These are phyloP conservation scores for Sebastes steindachneri DNA, from an alignment of 2,797 vertebrate genomes.

Conservation along the genomic window DNA sequence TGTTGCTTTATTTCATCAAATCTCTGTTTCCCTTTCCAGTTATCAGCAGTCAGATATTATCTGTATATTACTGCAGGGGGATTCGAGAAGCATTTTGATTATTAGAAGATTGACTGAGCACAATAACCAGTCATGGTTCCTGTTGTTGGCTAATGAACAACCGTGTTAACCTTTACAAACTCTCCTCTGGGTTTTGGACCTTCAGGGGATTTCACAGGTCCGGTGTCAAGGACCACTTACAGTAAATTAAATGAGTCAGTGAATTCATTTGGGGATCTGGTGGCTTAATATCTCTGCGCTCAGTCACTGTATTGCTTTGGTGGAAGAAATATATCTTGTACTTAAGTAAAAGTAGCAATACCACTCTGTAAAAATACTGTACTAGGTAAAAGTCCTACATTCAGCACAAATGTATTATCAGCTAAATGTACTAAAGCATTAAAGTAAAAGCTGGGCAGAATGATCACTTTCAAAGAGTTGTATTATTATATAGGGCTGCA, in stretches of 20 bases:
- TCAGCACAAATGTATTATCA: background rate
- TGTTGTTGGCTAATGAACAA: slow-evolving; percentile 8
- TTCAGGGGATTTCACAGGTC: background rate
- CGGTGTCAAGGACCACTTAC: slow-evolving; percentile 1
- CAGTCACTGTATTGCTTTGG: background rate
- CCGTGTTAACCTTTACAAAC: background rate
- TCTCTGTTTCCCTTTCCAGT: background rate
- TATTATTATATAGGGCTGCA: too few species aligned
- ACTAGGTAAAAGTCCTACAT: background rate
- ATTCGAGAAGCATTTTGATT: background rate
- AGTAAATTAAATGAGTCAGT: slow-evolving; percentile 29
- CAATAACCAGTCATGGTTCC: background rate
- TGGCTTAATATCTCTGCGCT: slow-evolving; percentile 1
- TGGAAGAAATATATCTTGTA: background rate
- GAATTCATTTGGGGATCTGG: background rate
- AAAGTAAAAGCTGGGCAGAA: background rate
- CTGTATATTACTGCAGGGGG: background rate
- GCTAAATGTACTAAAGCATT: background rate
- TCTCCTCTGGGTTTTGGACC: background rate
- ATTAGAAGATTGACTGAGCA: background rate
- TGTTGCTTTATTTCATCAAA: background rate
- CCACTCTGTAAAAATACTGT: background rate
- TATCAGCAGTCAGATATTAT: background rate
- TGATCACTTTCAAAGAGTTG: too few species aligned
- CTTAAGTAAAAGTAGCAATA: background rate